phyloP scores from a whole-genome alignment of 2,888 invertebrate genomes.

The Eulithis prunata region DNA sequence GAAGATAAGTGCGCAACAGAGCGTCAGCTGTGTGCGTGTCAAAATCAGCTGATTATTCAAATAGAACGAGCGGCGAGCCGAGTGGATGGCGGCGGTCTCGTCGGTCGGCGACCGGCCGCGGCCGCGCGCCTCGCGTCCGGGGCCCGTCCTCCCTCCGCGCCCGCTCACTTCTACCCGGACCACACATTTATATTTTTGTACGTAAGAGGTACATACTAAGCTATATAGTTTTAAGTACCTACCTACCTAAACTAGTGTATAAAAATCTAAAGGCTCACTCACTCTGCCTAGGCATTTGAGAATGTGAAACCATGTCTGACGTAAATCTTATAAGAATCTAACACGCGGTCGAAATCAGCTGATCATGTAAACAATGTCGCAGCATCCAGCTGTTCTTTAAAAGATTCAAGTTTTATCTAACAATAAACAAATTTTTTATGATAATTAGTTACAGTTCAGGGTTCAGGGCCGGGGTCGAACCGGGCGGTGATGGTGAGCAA shows the following conservation, averaged over 20 bases:
- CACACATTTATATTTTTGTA: conserved; percentile 26
- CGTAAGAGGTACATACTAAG: not conserved
- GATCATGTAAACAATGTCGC: conserved; percentile 78
- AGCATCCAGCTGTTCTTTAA: conserved; percentile 34
- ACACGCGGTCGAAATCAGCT: conserved; percentile 67
- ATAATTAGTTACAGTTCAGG: not conserved
- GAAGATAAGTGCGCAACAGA: conserved; percentile 73
- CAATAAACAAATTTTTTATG: not conserved
- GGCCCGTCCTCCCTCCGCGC: conserved; percentile 19
- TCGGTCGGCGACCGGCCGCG: conserved; percentile 50
- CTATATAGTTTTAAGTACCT: too few relatives aligned
- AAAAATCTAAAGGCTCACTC: not conserved
- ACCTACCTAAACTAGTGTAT: not conserved
- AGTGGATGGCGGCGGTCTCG: conserved; percentile 57
- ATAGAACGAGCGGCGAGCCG: conserved; percentile 68
- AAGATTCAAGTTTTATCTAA: conserved; percentile 13
- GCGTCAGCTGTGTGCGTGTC: conserved; percentile 83
- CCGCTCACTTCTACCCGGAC: conserved; percentile 35
- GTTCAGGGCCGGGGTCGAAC: conserved; percentile 18
- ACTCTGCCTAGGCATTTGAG: not conserved
- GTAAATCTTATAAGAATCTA: conserved; percentile 63
- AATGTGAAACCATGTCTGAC: conserved; percentile 1
- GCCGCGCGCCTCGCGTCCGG: conserved; percentile 52
- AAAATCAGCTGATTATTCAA: conserved; percentile 85
- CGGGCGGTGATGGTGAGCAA: conserved; percentile 4